Percentiles rank a stretch among this genome's conserved stretches.
Evolutionary conservation across 2,113 vertebrate species (phyloP).

Genomic region (Anguilla japonica): DNA sequence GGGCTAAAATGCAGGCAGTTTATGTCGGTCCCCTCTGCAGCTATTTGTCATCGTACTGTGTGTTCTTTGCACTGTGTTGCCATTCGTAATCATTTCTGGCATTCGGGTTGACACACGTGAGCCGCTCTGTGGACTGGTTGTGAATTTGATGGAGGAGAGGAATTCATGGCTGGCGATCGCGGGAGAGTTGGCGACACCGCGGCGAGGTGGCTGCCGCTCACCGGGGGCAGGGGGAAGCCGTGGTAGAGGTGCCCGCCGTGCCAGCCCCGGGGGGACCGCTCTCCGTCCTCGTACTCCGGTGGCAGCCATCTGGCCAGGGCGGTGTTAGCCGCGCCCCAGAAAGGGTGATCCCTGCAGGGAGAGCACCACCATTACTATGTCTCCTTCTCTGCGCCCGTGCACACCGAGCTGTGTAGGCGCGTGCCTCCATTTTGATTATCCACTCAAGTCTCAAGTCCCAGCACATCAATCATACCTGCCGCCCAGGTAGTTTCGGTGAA

Average conservation of each 20-base stretch:
- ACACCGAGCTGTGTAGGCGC: background rate
- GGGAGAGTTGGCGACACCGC: background rate
- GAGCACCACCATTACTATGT: background rate
- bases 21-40: background rate
- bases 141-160: background rate
- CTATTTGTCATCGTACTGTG: background rate
- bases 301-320: slow-evolving; percentile 89
- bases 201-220: slow-evolving; percentile 52
- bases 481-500: too few species aligned
- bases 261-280: slow-evolving; percentile 89
- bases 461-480: too few species aligned
- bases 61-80: background rate
- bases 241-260: slow-evolving; percentile 71
- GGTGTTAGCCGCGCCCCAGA: slow-evolving; percentile 86
- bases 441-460: too few species aligned
- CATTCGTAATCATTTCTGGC: background rate
- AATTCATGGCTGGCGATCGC: background rate
- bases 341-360: slow-evolving; percentile 76
- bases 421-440: background rate
- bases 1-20: background rate
- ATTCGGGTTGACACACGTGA: background rate
- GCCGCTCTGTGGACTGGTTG: background rate
- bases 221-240: slow-evolving; percentile 81
- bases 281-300: slow-evolving; percentile 84
- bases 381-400: background rate